Base-by-base conservation (phyloP, 2,888 invertebrate species). In the Pollenia amentaria region DNA sequence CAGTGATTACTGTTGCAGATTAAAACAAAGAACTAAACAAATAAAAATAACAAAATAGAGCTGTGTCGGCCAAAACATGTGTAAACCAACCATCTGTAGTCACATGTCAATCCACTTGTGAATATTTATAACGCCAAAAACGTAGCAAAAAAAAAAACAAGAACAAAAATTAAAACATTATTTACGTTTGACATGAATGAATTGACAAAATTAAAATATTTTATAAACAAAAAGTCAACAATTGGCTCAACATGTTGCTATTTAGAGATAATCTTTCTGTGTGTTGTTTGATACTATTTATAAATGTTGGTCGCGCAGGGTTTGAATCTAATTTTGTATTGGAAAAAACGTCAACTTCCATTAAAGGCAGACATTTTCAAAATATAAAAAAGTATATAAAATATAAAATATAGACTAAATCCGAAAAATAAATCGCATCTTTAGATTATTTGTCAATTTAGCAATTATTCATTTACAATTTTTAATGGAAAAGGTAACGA, bases 181-280 rank as follows among this genome's bases (percentile, higher is more conserved):
- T 38, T 57, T 29, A 57, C 57, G 57, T 16, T 38, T 29, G 57
- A 57, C 38, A 57, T 55, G 55, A 55, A 62, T 62, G 62, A 62
- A 40, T 62, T 62, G 38, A 62, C 62, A 62, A 62, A 62, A 62
- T 12, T 1, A 62, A 62, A 40, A 14, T 29, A 38, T 62, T 16
- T n/a, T 16, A 10, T 62, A 38, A 40, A 9, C 40, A 38, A 38
- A 62, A 8, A n/a, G 40, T 40, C n/a, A 11, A 62, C 38, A 62
- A 62, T 9, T 38, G 62, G 14, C 62, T 62, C 38, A 62, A 62
- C 55, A 55, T 11, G 18, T 55, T 55, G 21, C 21, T 18, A 55
- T 18, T 55, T 55, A 64, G 16, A 64, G 18, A 44, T 64, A 42
- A 64, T 44, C 42, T 55, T 11, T 55, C 11, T 55, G 55, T 55